Evolutionary conservation across 2,888 invertebrate species (phyloP), one percentile per base, ranked within the genome.

Genomic region (Heteromyza rotundicornis): DNA sequence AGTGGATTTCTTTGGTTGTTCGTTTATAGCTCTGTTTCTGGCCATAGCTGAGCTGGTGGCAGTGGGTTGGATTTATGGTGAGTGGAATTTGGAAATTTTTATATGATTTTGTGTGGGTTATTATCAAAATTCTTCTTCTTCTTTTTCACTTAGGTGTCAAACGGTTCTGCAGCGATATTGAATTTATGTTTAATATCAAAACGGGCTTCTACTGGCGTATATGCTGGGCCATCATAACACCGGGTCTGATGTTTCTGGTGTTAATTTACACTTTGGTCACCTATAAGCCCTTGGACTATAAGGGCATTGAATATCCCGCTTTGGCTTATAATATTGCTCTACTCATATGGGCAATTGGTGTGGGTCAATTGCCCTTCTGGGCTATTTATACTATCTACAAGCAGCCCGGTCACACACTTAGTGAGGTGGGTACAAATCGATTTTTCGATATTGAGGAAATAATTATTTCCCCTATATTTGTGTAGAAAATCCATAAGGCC

Each of bases 141-240:
- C 27, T 27, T 27, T 27, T 59, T 35, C n/a, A n/a, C 63, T 3
- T 44, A 86, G 88, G 88, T 3, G 77, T 90, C n/a, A 86, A 87
- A 66, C 88, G 89, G 52, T 84, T 91, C 64, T 87, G 90, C 68
- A 82, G 85, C 49, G 94, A 94, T 74, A 84, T 93, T 53, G 92
- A 94, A 78, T 94, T 89, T 77, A 94, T 94, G 94, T 80, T 92
- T 69, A 87, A 89, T 35, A 83, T 85, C 1, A 88, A 88, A 78
- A 83, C 83, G 1, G 70, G 89, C 1, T 71, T 88, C 19, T 94
- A 92, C 78, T 94, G 93, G 94, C 87, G 92, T 66, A 71, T 91
- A 36, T 92, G 92, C 68, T 95, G 94, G 94, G 88, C 88, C 0
- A 56, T 92, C 16, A 83, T 92, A 56, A 91, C 91, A 8, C 94